These are phyloP conservation scores for Poeciliopsis retropinna DNA, from an alignment of 2,113 vertebrate genomes.

Conservation along the genomic window DNA sequence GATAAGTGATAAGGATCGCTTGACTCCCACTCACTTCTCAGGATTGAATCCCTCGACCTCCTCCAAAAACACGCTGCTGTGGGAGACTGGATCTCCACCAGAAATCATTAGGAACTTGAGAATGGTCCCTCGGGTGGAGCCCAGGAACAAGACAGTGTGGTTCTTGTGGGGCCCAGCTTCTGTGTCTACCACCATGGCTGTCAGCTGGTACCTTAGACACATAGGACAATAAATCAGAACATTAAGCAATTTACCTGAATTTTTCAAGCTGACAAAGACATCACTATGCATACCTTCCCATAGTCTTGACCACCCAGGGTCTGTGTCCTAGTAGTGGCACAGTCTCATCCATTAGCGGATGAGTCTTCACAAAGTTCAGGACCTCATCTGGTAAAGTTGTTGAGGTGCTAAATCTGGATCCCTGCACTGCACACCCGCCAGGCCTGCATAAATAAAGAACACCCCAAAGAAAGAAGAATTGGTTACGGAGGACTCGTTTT, in stretches of 20 bases:
- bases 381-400: conserved; percentile 93
- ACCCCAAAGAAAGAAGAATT: not conserved
- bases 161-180: conserved; percentile 90
- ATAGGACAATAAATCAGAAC: conserved; percentile 2
- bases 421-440: conserved; percentile 88
- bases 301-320: conserved; percentile 94
- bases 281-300: conserved; percentile 74
- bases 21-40: conserved; percentile 82
- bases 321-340: conserved; percentile 88
- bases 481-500: conserved; percentile 11
- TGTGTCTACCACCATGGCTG: conserved; percentile 90
- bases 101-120: conserved; percentile 93
- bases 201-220: conserved; percentile 87
- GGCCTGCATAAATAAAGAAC: conserved; percentile 79
- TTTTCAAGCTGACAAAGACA: not conserved
- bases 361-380: conserved; percentile 95
- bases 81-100: conserved; percentile 76
- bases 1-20: conserved; percentile 29
- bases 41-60: conserved; percentile 95
- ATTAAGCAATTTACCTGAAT: not conserved
- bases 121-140: conserved; percentile 89
- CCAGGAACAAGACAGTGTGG: conserved; percentile 92
- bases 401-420: conserved; percentile 91
- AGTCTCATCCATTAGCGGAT: conserved; percentile 94
- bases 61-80: conserved; percentile 88